phyloP scores from a whole-genome alignment of 2,888 invertebrate species.

The Adelognathus sp. region DNA sequence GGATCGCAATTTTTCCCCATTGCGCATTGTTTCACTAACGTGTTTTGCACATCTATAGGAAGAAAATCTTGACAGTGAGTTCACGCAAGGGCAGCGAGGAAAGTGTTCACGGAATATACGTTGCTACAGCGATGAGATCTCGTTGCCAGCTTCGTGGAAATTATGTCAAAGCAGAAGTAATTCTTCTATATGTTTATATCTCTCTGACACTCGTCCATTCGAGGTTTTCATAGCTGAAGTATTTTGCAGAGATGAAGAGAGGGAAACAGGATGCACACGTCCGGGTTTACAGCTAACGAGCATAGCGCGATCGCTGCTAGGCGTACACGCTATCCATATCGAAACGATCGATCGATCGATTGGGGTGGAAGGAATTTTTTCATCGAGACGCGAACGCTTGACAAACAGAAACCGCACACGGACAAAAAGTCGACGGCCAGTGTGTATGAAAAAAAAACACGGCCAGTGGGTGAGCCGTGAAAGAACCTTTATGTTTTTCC shows the following conservation, averaged over 20 bases:
- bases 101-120: neutral
- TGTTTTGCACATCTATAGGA: too few relatives aligned
- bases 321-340: neutral
- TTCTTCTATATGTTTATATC: slow-evolving; percentile 20
- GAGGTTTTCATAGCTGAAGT: neutral
- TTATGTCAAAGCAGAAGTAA: slow-evolving; percentile 12
- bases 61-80: neutral
- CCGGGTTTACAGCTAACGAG: neutral
- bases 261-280: neutral
- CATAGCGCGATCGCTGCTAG: neutral
- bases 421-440: neutral
- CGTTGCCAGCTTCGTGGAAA: slow-evolving; percentile 11
- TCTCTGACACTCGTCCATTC: neutral
- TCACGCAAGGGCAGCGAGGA: slow-evolving; percentile 18
- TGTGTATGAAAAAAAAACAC: neutral
- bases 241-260: neutral
- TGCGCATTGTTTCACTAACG: too few relatives aligned
- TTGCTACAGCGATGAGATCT: neutral
- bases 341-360: neutral
- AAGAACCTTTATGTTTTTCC: neutral
- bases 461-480: neutral
- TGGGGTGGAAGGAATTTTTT: neutral
- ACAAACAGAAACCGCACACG: neutral
- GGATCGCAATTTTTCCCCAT: too few relatives aligned
- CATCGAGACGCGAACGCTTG: neutral